Evolutionary conservation across 2,888 invertebrate species (phyloP), one percentile per base, ranked within the genome.

Genomic region (Hirtodrosophila duncani): DNA sequence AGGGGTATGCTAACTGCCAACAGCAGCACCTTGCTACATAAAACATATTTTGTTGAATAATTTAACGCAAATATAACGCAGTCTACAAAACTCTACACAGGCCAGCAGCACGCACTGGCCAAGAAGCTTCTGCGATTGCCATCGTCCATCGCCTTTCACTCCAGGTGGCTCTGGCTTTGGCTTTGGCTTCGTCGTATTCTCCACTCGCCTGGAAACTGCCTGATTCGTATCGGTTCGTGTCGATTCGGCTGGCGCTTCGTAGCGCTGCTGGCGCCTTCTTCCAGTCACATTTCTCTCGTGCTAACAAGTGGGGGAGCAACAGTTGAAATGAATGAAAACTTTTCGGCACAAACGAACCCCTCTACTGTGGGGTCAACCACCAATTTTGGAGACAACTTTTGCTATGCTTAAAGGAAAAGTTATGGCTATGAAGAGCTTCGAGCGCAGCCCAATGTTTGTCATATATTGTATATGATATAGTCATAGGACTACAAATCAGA

Each of bases 241-340:
- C 36, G 20, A 34, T 36, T 26, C 16, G 9, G 13, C n/a, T n/a
- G n/a, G n/a, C n/a, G n/a, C n/a, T 46, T 34, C 29, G 29, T 18
- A 14, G 26, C 29, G 33, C 45, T 17, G 36, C 41, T 21, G 6
- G 14, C 41, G 21, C 6, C 6, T 27, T 23, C 14, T 58, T 64
- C 56, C 60, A 61, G 52, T 61, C 64, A 20, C 16, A 24, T 10
- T 29, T n/a, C 14, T 29, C 8, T 53, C 64, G 68, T 69, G 81
- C 75, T 78, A 82, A 82, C 83, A 82, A 83, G 83, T 82, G 82
- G 74, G 57, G 67, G 46, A 83, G 83, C 82, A 82, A 82, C 83
- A 82, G 82, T 81, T 82, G 82, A 78, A 74, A 80, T 74, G 67
- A 81, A 71, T 80, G 69, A 72, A 72, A 60, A 53, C 44, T 49